phyloP scores from a whole-genome alignment of 1,140 invertebrate species.

The Phthorimaea operculella region DNA sequence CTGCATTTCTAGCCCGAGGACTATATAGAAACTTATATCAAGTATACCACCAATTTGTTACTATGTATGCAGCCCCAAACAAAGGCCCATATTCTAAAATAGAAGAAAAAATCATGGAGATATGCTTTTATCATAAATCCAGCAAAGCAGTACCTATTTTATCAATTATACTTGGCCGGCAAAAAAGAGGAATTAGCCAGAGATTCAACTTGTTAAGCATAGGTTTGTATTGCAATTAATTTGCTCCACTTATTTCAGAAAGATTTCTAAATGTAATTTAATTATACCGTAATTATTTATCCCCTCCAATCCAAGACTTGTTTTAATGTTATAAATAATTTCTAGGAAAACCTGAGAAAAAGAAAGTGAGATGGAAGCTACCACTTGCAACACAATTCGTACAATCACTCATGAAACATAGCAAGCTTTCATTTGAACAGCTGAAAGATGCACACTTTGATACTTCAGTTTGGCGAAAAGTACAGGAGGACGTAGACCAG shows the following conservation, averaged over 20 bases:
- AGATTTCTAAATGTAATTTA: neutral
- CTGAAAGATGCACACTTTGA: conserved; percentile 40
- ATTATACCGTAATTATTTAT: neutral
- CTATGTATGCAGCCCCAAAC: conserved; percentile 21
- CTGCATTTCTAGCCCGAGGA: conserved; percentile 37
- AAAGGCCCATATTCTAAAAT: conserved; percentile 31
- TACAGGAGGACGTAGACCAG: conserved; percentile 39
- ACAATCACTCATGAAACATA: conserved; percentile 31
- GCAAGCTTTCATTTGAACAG: conserved; percentile 31
- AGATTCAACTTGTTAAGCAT: conserved; percentile 25
- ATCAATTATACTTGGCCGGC: conserved; percentile 36
- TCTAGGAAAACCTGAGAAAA: conserved; percentile 30
- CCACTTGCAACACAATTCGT: conserved; percentile 38
- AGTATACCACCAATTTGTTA: conserved; percentile 40
- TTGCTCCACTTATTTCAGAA: no score
- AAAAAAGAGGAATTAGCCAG: conserved; percentile 44
- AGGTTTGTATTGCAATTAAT: conserved; percentile 19
- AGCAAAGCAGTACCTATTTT: conserved; percentile 30
- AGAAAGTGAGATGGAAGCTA: conserved; percentile 40
- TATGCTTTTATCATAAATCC: conserved; percentile 37
- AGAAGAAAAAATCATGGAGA: conserved; percentile 47
- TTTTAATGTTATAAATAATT: conserved; percentile 6
- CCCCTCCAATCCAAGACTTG: neutral
- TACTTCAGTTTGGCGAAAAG: conserved; percentile 35
- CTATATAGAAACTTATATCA: conserved; percentile 41